Conservation (phyloP, 2,888 invertebrate genomes). For the Eurois occulta region DNA sequence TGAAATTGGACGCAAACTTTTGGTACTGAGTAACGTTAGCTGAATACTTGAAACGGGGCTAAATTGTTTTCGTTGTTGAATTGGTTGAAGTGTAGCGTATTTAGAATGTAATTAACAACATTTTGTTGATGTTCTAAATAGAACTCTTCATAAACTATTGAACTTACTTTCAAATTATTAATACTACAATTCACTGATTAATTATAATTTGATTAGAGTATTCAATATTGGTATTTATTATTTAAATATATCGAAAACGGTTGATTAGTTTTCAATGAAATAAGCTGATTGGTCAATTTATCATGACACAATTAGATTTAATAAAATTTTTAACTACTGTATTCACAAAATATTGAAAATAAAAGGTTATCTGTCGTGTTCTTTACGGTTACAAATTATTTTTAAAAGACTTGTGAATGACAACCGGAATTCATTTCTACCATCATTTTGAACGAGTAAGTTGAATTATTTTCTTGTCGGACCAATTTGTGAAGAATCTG, state of each 20-base stretch:
- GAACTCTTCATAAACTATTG: background rate
- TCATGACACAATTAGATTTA: background rate
- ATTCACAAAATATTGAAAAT: background rate
- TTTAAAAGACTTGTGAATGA: background rate
- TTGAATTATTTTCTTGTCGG: background rate
- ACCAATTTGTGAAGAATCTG: background rate
- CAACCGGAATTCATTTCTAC: background rate
- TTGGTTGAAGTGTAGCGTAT: background rate
- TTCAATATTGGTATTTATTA: slow-evolving; percentile 8
- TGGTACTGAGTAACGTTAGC: slow-evolving; percentile 11
- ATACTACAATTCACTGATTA: background rate
- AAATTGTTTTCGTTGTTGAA: slow-evolving; percentile 45
- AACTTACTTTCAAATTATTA: background rate
- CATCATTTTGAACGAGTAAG: slow-evolving; percentile 20
- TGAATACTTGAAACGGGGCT: slow-evolving; percentile 31
- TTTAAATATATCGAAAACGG: slow-evolving; percentile 6
- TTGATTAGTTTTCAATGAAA: background rate
- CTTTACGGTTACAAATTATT: background rate
- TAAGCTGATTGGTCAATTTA: background rate
- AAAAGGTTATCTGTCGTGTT: background rate
- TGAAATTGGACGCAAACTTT: slow-evolving; percentile 63
- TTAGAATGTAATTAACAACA: background rate
- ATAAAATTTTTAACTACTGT: background rate
- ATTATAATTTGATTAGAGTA: slow-evolving; percentile 3
- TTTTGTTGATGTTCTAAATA: background rate